A percentile compares a stretch with the other conserved stretches of the same genome.
Conservation (phyloP, 2,888 invertebrate species). For the Reticulitermes lucifugus region DNA sequence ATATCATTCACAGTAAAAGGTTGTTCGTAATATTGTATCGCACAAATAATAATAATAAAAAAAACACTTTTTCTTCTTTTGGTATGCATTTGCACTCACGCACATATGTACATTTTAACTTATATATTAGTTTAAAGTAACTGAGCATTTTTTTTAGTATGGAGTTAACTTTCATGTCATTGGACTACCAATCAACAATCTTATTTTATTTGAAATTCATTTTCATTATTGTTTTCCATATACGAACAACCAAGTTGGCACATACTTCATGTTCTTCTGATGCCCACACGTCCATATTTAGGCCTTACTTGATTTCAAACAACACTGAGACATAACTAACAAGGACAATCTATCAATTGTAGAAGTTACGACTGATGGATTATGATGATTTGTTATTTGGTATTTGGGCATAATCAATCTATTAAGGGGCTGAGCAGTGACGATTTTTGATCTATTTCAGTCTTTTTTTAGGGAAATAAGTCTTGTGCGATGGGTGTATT, state of each 20-base stretch:
- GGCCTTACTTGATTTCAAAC: conserved; percentile 40
- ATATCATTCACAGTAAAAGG: conserved; percentile 36
- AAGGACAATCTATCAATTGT: conserved; percentile 37
- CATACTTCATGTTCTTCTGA: conserved; percentile 10
- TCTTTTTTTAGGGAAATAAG: conserved; percentile 6
- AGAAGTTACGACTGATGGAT: conserved; percentile 24
- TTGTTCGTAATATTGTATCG: conserved; percentile 24
- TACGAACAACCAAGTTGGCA: conserved; percentile 41
- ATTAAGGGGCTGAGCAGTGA: conserved; percentile 4
- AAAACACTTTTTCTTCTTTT: conserved; percentile 26
- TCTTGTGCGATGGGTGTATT: neutral
- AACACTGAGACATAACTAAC: conserved; percentile 36
- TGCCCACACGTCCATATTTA: conserved; percentile 28
- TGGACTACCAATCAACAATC: conserved; percentile 36
- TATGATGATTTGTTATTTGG: conserved; percentile 15
- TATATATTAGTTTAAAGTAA: conserved; percentile 31
- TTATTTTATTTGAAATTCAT: conserved; percentile 38
- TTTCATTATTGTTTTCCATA: conserved; percentile 33
- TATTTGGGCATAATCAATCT: conserved; percentile 23
- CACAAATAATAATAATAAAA: conserved; percentile 32
- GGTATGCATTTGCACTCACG: conserved; percentile 31
- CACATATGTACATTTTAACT: conserved; percentile 35
- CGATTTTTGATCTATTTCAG: conserved; percentile 1
- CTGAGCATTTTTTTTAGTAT: conserved; percentile 40
- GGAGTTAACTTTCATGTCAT: conserved; percentile 27